phyloP scores from a whole-genome alignment of 2,797 vertebrate species.

The Tolypeutes matacus region DNA sequence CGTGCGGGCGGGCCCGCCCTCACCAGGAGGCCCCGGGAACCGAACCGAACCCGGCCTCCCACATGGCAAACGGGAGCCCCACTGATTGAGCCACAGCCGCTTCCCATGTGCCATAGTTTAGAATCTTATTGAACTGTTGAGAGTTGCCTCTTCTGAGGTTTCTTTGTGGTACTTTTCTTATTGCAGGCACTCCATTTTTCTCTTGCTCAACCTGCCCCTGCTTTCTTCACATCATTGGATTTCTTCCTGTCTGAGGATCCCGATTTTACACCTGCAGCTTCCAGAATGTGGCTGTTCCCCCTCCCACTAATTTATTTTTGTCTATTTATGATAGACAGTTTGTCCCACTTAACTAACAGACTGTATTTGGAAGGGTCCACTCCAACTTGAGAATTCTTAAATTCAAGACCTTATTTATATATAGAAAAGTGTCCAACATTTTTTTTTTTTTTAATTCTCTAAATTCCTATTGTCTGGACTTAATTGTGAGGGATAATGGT shows the following conservation, averaged over 20 bases:
- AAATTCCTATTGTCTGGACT: constrained; percentile 62
- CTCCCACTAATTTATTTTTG: not conserved
- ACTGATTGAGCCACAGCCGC: too few relatives aligned
- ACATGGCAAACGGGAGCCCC: too few relatives aligned
- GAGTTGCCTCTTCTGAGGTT: not conserved
- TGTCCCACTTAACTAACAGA: not conserved
- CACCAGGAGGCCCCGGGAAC: too few relatives aligned
- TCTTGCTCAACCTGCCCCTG: not conserved
- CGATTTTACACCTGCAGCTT: not conserved
- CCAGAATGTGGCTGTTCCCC: not conserved
- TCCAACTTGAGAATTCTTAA: not conserved
- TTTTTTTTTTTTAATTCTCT: not conserved
- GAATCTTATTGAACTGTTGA: constrained; percentile 1
- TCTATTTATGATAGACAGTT: constrained; percentile 36
- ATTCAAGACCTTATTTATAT: constrained; percentile 50
- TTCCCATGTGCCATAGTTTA: not conserved
- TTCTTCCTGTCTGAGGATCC: not conserved
- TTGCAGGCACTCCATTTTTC: not conserved
- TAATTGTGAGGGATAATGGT: constrained; percentile 53
- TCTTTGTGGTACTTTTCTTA: not conserved
- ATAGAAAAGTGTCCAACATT: not conserved
- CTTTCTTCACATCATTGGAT: not conserved
- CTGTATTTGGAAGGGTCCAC: not conserved
- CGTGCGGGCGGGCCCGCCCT: too few relatives aligned
- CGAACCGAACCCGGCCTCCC: too few relatives aligned